Evolutionary conservation across 2,888 invertebrate species (phyloP).

Genomic region (Ecdyonurus torrentis): DNA sequence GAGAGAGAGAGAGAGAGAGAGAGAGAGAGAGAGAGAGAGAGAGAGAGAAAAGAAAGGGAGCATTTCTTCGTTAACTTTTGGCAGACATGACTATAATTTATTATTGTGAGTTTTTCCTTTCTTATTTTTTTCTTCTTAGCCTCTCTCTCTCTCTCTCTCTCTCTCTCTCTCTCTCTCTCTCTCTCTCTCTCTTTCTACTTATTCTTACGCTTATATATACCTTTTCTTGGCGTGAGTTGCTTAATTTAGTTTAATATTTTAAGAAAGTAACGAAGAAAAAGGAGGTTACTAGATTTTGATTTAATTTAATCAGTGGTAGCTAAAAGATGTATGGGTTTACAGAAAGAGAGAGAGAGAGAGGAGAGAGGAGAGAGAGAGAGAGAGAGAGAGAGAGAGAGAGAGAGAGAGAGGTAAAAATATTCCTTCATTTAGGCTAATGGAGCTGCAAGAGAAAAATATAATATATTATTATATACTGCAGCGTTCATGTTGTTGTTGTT

Average conservation of each 20-base stretch:
- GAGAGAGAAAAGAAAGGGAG: neutral
- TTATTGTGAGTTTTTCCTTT: neutral
- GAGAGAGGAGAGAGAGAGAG: neutral
- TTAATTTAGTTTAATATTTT: constrained; percentile 4
- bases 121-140: neutral
- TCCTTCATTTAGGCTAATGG: neutral
- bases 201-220: neutral
- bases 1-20: neutral
- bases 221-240: neutral
- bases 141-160: neutral
- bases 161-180: neutral
- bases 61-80: constrained; percentile 3
- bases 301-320: constrained; percentile 1
- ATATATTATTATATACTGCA: neutral
- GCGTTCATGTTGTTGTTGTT: too few relatives aligned
- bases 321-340: neutral
- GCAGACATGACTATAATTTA: constrained; percentile 1
- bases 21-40: too few relatives aligned
- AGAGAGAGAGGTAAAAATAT: neutral
- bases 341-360: neutral
- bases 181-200: neutral
- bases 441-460: neutral
- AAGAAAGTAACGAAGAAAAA: constrained; percentile 2
- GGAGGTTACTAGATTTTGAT: neutral
- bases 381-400: neutral